Base-by-base conservation (phyloP, 2,113 vertebrate species). In the Peromyscus californicus region DNA sequence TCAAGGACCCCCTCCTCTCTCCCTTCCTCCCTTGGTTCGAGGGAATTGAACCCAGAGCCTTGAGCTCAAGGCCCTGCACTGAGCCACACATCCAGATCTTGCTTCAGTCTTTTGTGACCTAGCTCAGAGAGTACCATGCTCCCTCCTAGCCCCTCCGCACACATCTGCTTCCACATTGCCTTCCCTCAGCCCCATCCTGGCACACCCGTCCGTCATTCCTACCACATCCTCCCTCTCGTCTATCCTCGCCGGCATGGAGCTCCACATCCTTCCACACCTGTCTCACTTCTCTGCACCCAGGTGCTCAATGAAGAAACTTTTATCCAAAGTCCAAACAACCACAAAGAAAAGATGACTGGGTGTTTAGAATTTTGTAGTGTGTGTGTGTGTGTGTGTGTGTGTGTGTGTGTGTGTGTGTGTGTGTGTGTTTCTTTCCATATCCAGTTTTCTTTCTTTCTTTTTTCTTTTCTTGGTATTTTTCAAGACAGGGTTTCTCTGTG, bases 281-380 rank as follows among this genome's bases (percentile, higher is more conserved):
- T 26, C 51, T 82, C 31, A 31, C 57, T 59, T 76, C 57, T 59
- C 59, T 93, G 59, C 82, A 24, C 45, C 17, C 69, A 24, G 12
- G 16, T 83, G n/a, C 69, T 91, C 65, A 69, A 42, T 2, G 54
- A 54, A 92, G 57, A 91, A 63, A 87, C 78, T 74, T 89, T 31
- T 36, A 61, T 90, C 42, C 80, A 39, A 82, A 90, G 54, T 13
- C 36, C 63, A 78, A 69, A 76, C 51, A 82, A 61, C 48, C 48
- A 59, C 80, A 92, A 78, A 95, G 36, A 7, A 61, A 70, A 79
- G 61, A 63, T 31, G 80, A 54, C 21, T 85, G 79, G 63, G 29
- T 17, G 5, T 90, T 83, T 54, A 75, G 59, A 31, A 45, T 63
- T 83, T 84, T 7, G 5, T 31, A 29, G 11, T 75, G n/a, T 79